phyloP scores from a whole-genome alignment of 2,888 invertebrate genomes.

The Rhagium mordax region DNA sequence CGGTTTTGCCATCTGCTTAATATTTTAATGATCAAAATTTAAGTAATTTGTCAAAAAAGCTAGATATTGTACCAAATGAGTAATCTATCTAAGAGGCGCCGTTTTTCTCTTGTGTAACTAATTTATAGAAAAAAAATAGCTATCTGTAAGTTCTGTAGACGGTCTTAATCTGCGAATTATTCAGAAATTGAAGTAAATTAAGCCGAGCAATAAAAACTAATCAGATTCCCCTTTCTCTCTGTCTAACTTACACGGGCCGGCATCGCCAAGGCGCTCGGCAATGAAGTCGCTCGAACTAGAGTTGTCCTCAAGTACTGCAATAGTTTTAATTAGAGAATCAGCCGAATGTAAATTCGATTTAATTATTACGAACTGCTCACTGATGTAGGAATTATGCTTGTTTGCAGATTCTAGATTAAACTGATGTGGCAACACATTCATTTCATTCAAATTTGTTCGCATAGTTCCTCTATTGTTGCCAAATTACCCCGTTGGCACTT shows the following conservation, averaged over 20 bases:
- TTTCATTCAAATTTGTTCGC: constrained; percentile 33
- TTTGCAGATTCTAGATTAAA: constrained; percentile 34
- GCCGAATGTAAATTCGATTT: constrained; percentile 34
- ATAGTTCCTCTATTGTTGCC: constrained; percentile 24
- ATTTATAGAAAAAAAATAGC: background rate
- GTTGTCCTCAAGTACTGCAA: constrained; percentile 30
- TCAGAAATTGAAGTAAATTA: constrained; percentile 6
- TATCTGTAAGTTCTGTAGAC: background rate
- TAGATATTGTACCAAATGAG: too few species aligned
- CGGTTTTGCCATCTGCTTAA: too few species aligned
- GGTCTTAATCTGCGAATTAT: constrained; percentile 16
- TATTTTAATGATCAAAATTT: too few species aligned
- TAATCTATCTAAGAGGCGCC: too few species aligned
- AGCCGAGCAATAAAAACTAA: constrained; percentile 22
- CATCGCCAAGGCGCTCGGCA: background rate
- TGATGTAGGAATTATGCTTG: constrained; percentile 38
- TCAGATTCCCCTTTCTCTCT: constrained; percentile 12
- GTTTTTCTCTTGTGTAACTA: too few species aligned
- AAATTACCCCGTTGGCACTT: constrained; percentile 24
- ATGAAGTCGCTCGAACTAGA: constrained; percentile 13
- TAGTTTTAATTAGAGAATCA: constrained; percentile 37
- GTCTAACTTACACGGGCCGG: background rate
- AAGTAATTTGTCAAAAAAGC: too few species aligned
- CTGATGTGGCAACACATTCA: constrained; percentile 29
- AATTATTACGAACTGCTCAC: constrained; percentile 34